Evolutionary conservation across 1,140 invertebrate genomes (phyloP), one percentile per base, ranked within the genome.

Genomic region (Drosophila rufa): DNA sequence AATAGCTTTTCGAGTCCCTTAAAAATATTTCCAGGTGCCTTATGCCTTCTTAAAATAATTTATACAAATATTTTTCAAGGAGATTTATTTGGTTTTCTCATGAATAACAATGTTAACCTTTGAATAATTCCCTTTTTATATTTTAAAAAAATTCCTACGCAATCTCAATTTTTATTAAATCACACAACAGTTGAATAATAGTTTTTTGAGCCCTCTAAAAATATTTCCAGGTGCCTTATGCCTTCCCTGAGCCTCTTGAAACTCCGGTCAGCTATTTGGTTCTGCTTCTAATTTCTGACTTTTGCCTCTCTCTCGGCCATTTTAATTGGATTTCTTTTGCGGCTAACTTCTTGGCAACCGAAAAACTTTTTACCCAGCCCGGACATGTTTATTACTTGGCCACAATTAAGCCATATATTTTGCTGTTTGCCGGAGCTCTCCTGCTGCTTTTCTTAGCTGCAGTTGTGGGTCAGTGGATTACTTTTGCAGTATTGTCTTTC

Each of bases 311-410:
- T 59, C 43, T 59, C 22, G 19, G 36, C 45, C 46, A 60, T 73
- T 73, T 73, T 73, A 73, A 73, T 73, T 73, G 69, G 67, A 50
- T 73, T 73, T 73, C 69, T 73, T 73, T 73, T 73, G 67, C 55
- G 30, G 27, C 59, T 33, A 73, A 73, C 38, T 73, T 73, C 45
- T 59, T 42, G 67, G 46, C 68, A 45, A n/a, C 45, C 69, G 14
- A 56, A 53, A 69, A 73, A 73, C 38, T 73, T 73, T 73, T 60
- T 59, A 59, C 36, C 45, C 66, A 27, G 38, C 51, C 55, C 27
- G 53, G 69, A 73, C 69, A 73, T 73, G 67, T 73, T 73, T 73
- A 73, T 73, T 73, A 59, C 69, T 73, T 50, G 36, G 53, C 69
- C 69, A 73, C 69, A 73, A 73, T 73, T 73, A 73, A 73, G 68